These are phyloP conservation scores for Drosophila borborema DNA, from an alignment of 2,888 invertebrate genomes.

Conservation along the genomic window DNA sequence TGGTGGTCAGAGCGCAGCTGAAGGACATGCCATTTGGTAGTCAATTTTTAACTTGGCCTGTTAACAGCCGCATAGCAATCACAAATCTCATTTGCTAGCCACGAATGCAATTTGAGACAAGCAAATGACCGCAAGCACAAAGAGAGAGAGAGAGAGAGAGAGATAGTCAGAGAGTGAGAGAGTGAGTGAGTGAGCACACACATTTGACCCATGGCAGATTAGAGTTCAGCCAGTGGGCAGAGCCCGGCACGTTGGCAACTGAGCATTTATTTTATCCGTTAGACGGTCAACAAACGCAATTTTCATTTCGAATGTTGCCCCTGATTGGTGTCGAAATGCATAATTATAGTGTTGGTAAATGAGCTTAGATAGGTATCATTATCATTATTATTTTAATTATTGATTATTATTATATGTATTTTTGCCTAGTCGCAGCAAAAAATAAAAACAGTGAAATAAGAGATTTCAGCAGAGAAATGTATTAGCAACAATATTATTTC, in stretches of 20 bases:
- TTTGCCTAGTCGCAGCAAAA: neutral
- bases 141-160: neutral
- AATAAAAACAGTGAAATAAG: no score
- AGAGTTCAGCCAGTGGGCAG: constrained; percentile 2
- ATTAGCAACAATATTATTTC: no score
- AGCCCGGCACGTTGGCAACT: constrained; percentile 5
- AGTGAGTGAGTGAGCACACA: neutral
- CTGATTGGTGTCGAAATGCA: constrained; percentile 1
- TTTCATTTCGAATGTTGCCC: neutral
- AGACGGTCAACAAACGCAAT: neutral
- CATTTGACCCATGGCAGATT: neutral
- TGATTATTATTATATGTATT: no score
- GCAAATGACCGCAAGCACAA: constrained; percentile 43
- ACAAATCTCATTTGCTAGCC: constrained; percentile 59
- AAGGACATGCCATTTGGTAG: constrained; percentile 7
- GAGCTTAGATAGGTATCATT: neutral
- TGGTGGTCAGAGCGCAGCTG: neutral
- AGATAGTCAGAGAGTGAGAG: neutral
- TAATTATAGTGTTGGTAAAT: neutral
- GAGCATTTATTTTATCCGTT: neutral
- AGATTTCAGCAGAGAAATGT: neutral
- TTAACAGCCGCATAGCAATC: constrained; percentile 29
- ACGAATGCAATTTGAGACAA: constrained; percentile 62
- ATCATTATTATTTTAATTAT: neutral
- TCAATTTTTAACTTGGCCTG: constrained; percentile 27